These are phyloP conservation scores for Ochropacha duplaris DNA, from an alignment of 2,888 invertebrate species.

Conservation along the genomic window DNA sequence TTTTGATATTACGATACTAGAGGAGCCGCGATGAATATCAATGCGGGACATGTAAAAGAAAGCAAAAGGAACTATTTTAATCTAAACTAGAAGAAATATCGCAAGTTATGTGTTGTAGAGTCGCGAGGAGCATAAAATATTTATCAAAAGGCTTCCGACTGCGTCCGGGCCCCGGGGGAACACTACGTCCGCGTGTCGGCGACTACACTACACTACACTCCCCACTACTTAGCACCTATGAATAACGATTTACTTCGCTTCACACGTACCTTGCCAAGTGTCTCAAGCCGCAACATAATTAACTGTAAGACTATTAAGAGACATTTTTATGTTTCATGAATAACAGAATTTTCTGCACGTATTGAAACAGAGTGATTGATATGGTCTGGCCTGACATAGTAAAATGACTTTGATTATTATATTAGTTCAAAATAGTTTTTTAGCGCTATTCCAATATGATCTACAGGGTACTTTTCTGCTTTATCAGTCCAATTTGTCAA, in stretches of 20 bases:
- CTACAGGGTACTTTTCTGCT: no score
- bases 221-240: constrained; percentile 67
- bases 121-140: constrained; percentile 76
- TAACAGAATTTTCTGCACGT: no score
- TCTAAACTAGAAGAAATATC: constrained; percentile 60
- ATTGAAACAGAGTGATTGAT: no score
- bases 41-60: constrained; percentile 48
- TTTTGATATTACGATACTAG: constrained; percentile 30
- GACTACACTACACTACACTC: constrained; percentile 46
- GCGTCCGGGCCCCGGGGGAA: constrained; percentile 56
- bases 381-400: no score
- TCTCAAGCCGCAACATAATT: constrained; percentile 7
- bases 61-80: constrained; percentile 59
- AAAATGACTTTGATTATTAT: no score
- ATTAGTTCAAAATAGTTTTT: no score
- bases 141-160: constrained; percentile 77
- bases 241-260: constrained; percentile 48
- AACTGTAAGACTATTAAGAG: background rate
- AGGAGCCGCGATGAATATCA: constrained; percentile 53
- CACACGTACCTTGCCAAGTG: constrained; percentile 24
- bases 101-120: constrained; percentile 60
- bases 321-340: no score
- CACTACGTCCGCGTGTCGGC: constrained; percentile 35
- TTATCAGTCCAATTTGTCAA: background rate
- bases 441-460: no score